A percentile compares a stretch with the other conserved stretches of the same genome.
Conservation (phyloP, 2,113 vertebrate species). For the Syrrhaptes paradoxus region DNA sequence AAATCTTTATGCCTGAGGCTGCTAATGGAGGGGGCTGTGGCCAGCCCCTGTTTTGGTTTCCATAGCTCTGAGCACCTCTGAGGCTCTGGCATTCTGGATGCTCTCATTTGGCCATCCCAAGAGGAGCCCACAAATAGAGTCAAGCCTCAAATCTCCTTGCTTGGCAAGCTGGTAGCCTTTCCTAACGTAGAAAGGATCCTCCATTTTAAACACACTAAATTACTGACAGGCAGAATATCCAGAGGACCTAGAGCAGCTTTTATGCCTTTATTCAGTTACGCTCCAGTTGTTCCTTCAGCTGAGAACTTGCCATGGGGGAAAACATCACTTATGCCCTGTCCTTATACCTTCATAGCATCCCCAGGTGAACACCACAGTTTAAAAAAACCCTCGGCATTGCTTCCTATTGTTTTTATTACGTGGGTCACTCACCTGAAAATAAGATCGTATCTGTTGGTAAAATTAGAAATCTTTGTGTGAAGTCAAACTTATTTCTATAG, state of each 20-base stretch:
- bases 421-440: background rate
- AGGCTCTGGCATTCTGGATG: background rate
- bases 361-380: background rate
- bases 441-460: background rate
- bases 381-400: background rate
- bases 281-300: constrained; percentile 21
- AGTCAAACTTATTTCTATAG: background rate
- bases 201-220: background rate
- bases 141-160: background rate
- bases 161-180: background rate
- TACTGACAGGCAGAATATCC: background rate
- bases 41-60: background rate
- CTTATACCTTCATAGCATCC: background rate
- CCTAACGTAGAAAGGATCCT: background rate
- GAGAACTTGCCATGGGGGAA: constrained; percentile 40
- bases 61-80: background rate
- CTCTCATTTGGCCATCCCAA: background rate
- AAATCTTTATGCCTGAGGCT: background rate
- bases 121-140: background rate
- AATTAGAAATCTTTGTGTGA: constrained; percentile 11
- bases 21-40: background rate
- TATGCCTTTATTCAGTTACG: background rate
- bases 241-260: background rate
- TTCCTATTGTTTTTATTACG: background rate
- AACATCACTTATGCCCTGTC: background rate